A percentile compares a stretch with the other conserved stretches of the same genome.
Evolutionary conservation across 2,113 vertebrate species (phyloP).

Genomic region (Epinephelus moara): DNA sequence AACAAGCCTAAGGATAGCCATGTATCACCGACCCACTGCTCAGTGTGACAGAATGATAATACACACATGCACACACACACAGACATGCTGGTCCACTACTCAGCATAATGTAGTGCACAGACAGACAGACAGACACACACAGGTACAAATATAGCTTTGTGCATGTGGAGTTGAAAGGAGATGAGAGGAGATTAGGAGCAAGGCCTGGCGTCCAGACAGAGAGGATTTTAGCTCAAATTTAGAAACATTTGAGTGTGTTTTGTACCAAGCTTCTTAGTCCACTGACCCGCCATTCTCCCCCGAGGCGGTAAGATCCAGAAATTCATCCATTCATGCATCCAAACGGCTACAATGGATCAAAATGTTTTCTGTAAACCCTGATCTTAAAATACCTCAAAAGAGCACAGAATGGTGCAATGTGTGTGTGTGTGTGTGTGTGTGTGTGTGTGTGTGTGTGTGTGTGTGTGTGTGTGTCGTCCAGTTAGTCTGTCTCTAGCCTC

Average conservation of each 20-base stretch:
- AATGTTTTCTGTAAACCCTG: constrained; percentile 28
- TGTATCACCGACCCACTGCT: constrained; percentile 49
- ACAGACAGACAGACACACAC: constrained; percentile 4
- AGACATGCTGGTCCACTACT: not conserved
- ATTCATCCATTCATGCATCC: not conserved
- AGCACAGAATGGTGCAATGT: not conserved
- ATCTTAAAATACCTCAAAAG: constrained; percentile 2
- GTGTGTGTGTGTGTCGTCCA: constrained; percentile 31
- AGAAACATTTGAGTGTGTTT: constrained; percentile 5
- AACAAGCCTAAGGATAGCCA: constrained; percentile 55
- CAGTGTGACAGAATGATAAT: constrained; percentile 34
- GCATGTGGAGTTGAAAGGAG: constrained; percentile 2
- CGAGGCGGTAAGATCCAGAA: not conserved
- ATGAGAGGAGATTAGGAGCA: not conserved
- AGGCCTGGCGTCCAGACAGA: not conserved
- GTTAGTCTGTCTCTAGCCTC: constrained; percentile 47
- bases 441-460: constrained; percentile 23
- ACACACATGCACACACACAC: not conserved
- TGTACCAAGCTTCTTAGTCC: not conserved
- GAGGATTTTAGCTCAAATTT: constrained; percentile 1
- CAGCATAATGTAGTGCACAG: not conserved
- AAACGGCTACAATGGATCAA: constrained; percentile 18
- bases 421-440: constrained; percentile 18
- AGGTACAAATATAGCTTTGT: constrained; percentile 8
- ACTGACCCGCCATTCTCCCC: not conserved